phyloP scores from a whole-genome alignment of 2,797 vertebrate genomes.

The Iguana delicatissima region DNA sequence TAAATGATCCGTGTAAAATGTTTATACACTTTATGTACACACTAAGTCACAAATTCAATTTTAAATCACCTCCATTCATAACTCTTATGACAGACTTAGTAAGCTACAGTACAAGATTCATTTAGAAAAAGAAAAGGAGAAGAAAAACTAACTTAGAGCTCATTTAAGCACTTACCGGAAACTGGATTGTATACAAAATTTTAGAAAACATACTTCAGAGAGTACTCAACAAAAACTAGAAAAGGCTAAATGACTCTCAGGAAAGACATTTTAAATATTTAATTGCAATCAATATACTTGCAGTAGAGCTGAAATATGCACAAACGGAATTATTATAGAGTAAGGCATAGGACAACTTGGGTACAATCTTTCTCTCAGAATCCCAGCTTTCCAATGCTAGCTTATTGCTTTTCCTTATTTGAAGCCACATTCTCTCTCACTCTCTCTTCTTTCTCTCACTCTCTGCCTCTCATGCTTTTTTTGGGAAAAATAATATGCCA shows the following conservation, averaged over 20 bases:
- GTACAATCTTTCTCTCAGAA: constrained; percentile 64
- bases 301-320: constrained; percentile 61
- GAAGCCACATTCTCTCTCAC: constrained; percentile 33
- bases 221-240: constrained; percentile 74
- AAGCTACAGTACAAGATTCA: constrained; percentile 76
- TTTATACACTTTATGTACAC: constrained; percentile 80
- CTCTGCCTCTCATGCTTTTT: neutral
- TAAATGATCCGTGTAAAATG: constrained; percentile 83
- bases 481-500: constrained; percentile 59
- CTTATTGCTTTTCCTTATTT: constrained; percentile 78
- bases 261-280: constrained; percentile 64
- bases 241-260: constrained; percentile 66
- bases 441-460: neutral
- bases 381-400: constrained; percentile 63
- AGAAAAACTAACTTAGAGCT: constrained; percentile 52
- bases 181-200: constrained; percentile 78
- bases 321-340: constrained; percentile 62
- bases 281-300: constrained; percentile 61
- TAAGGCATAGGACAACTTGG: constrained; percentile 79
- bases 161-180: constrained; percentile 76
- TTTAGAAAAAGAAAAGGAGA: constrained; percentile 53
- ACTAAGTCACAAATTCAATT: constrained; percentile 71
- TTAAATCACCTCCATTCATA: constrained; percentile 72
- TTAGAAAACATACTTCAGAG: constrained; percentile 78
- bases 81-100: constrained; percentile 64